phyloP scores from a whole-genome alignment of 2,113 vertebrate genomes.

The Oncorhynchus clarkii region DNA sequence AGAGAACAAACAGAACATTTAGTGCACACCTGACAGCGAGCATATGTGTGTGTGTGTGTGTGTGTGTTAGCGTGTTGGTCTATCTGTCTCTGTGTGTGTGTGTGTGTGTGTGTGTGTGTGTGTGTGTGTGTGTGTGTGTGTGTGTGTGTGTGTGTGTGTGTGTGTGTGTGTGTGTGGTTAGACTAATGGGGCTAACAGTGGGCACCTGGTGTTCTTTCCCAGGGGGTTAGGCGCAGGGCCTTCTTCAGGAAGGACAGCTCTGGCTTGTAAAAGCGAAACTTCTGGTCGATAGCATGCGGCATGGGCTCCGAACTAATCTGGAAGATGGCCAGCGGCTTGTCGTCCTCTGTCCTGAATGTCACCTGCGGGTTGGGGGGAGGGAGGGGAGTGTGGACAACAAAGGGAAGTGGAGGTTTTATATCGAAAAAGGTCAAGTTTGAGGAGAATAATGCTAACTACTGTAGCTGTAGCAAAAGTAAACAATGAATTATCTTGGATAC shows the following conservation, averaged over 20 bases:
- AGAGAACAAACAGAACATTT: conserved; percentile 10
- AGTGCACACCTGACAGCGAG: conserved; percentile 61
- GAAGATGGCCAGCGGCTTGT: conserved; percentile 83
- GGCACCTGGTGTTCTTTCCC: conserved; percentile 78
- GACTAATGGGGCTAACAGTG: not conserved
- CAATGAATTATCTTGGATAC: too few species aligned
- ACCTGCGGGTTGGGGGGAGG: conserved; percentile 69
- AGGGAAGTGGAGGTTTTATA: not conserved
- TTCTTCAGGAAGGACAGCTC: conserved; percentile 95
- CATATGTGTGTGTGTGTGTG: not conserved
- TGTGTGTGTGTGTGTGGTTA: conserved; percentile 9
- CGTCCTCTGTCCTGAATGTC: conserved; percentile 74
- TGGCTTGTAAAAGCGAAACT: conserved; percentile 91
- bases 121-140: too few species aligned
- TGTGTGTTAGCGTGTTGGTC: not conserved
- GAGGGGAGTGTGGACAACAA: not conserved
- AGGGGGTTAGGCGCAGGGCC: conserved; percentile 85
- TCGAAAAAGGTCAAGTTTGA: too few species aligned
- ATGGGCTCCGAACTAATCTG: conserved; percentile 83
- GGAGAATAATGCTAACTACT: too few species aligned
- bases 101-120: too few species aligned
- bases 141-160: not conserved
- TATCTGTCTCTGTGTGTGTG: not conserved
- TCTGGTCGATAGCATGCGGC: conserved; percentile 86
- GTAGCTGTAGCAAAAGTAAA: too few species aligned